Percentiles rank a stretch among this genome's conserved stretches.
phyloP scores from a whole-genome alignment of 2,888 invertebrate genomes.

The Gortyna flavago region DNA sequence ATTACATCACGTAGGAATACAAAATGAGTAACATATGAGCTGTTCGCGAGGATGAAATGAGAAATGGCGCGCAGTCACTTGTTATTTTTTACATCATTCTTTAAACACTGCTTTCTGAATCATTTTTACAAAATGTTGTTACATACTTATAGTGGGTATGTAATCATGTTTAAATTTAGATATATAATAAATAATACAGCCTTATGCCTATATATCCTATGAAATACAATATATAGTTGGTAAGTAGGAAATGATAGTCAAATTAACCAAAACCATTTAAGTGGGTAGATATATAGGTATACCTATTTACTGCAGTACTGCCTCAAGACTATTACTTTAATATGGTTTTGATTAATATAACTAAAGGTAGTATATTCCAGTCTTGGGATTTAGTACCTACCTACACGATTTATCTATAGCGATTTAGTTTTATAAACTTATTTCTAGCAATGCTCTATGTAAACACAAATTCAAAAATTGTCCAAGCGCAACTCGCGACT shows the following conservation, averaged over 20 bases:
- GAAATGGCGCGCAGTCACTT: slow-evolving; percentile 52
- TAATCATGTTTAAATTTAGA: too few species aligned
- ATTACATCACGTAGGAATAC: slow-evolving; percentile 43
- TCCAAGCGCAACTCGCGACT: slow-evolving; percentile 14
- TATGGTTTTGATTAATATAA: background rate
- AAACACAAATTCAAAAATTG: background rate
- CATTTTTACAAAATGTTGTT: slow-evolving; percentile 11
- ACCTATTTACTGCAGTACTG: too few species aligned
- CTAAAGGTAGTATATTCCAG: background rate
- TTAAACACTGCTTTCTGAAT: slow-evolving; percentile 29
- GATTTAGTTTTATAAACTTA: too few species aligned
- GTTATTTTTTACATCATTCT: slow-evolving; percentile 50
- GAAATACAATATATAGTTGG: background rate
- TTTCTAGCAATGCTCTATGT: background rate
- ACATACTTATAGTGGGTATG: background rate
- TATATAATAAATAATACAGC: background rate
- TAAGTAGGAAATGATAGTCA: background rate
- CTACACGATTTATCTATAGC: background rate
- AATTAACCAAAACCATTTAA: background rate
- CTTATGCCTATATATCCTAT: too few species aligned
- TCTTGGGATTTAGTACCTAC: background rate
- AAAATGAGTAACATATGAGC: slow-evolving; percentile 50
- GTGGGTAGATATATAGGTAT: background rate
- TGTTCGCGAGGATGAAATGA: slow-evolving; percentile 45
- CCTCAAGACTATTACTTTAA: background rate